These are phyloP conservation scores for Drosophila sordidula DNA, from an alignment of 2,888 invertebrate species.

Conservation along the genomic window DNA sequence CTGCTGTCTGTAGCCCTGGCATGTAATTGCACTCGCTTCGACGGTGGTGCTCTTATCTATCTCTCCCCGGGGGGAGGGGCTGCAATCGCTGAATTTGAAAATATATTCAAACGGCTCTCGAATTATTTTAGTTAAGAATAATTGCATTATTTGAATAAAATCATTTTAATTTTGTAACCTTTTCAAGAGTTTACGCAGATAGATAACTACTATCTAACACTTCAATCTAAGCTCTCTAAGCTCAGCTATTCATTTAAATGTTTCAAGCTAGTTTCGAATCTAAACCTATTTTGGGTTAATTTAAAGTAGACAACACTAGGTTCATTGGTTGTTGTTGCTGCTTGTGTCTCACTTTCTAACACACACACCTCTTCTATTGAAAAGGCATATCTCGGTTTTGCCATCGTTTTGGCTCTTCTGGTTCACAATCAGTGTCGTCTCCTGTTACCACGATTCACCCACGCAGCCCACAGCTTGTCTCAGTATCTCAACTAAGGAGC, in stretches of 20 bases:
- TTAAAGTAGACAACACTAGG: constrained; percentile 12
- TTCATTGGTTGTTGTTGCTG: constrained; percentile 28
- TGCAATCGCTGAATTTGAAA: not conserved
- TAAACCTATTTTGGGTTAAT: not conserved
- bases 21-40: constrained; percentile 59
- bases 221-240: not conserved
- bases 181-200: not conserved
- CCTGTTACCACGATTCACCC: constrained; percentile 68
- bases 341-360: constrained; percentile 44
- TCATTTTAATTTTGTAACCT: no score
- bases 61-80: not conserved
- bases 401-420: constrained; percentile 27
- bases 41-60: constrained; percentile 53
- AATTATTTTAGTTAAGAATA: no score
- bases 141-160: no score
- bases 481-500: constrained; percentile 80
- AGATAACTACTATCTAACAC: not conserved
- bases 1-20: constrained; percentile 1
- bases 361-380: constrained; percentile 24
- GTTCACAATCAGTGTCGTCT: constrained; percentile 62
- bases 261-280: not conserved
- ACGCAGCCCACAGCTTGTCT: constrained; percentile 54
- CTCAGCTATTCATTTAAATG: not conserved
- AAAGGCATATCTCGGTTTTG: constrained; percentile 22
- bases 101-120: constrained; percentile 7